Evolutionary conservation across 2,113 vertebrate species (phyloP).

Genomic region (Macquaria ambigua): DNA sequence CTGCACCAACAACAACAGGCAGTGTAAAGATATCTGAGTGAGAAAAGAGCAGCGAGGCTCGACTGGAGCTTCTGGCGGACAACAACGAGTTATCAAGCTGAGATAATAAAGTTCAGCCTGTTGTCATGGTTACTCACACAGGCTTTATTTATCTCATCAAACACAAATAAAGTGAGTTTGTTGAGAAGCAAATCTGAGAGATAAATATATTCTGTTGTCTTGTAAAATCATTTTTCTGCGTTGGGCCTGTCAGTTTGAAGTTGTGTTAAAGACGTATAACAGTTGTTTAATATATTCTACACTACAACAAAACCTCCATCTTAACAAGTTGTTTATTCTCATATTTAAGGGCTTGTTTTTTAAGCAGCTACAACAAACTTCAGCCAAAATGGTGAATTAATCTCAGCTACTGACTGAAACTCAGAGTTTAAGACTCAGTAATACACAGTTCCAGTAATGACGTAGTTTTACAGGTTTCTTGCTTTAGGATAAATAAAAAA

Average conservation of each 20-base stretch:
- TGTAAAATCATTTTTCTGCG: neutral
- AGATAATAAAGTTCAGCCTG: neutral
- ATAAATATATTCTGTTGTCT: too few relatives aligned
- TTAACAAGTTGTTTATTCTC: neutral
- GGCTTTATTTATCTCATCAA: neutral
- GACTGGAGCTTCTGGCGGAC: neutral
- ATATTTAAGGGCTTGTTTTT: neutral
- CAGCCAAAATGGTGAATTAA: neutral
- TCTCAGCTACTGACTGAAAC: too few relatives aligned
- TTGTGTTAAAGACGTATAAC: neutral
- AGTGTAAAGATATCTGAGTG: neutral
- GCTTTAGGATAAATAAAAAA: neutral
- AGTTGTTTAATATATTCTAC: neutral
- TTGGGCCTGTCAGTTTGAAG: too few relatives aligned
- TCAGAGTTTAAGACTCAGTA: too few relatives aligned
- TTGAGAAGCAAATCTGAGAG: neutral
- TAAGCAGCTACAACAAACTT: neutral
- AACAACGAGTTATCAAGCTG: neutral
- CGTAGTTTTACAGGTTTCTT: neutral
- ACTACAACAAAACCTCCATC: conserved; percentile 2
- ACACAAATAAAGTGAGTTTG: neutral
- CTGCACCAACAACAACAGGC: neutral
- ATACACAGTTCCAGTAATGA: too few relatives aligned
- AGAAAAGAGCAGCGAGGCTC: too few relatives aligned
- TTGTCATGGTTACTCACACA: too few relatives aligned